These are phyloP conservation scores for Pseudorectes ferrugineus DNA, from an alignment of 2,113 vertebrate genomes.

Conservation along the genomic window DNA sequence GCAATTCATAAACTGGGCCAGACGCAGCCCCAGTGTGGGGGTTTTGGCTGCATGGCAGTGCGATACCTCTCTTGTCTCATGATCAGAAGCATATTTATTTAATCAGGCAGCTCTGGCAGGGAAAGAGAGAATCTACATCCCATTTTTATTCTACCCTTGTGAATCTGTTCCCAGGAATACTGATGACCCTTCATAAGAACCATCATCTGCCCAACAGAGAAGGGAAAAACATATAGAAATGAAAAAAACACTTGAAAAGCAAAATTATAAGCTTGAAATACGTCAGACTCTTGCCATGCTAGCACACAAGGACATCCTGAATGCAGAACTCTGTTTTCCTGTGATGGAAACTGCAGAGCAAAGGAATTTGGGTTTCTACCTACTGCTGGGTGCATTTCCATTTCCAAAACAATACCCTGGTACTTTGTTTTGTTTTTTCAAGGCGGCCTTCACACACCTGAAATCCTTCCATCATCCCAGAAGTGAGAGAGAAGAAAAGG, in stretches of 20 bases:
- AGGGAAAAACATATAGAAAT: background rate
- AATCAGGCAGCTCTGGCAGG: background rate
- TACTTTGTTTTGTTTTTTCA: background rate
- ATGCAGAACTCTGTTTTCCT: background rate
- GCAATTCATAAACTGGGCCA: background rate
- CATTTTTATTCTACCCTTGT: background rate
- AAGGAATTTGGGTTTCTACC: background rate
- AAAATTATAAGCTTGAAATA: background rate
- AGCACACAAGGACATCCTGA: background rate
- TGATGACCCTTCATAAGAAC: background rate
- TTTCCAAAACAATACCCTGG: background rate
- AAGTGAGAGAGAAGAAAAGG: background rate
- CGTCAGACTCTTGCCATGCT: background rate
- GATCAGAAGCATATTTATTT: background rate
- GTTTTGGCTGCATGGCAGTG: background rate
- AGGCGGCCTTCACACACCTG: background rate
- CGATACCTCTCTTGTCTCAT: fast-evolving
- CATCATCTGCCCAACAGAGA: background rate
- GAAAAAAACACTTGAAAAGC: background rate
- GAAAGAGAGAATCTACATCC: background rate
- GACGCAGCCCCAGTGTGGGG: background rate
- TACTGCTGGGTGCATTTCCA: background rate
- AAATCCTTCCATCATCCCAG: background rate
- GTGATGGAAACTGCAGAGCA: background rate
- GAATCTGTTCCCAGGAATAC: background rate